Percentiles rank a stretch among this genome's conserved stretches.
These are phyloP conservation scores for Thermophis baileyi DNA, from an alignment of 2,113 vertebrate species.

Conservation along the genomic window DNA sequence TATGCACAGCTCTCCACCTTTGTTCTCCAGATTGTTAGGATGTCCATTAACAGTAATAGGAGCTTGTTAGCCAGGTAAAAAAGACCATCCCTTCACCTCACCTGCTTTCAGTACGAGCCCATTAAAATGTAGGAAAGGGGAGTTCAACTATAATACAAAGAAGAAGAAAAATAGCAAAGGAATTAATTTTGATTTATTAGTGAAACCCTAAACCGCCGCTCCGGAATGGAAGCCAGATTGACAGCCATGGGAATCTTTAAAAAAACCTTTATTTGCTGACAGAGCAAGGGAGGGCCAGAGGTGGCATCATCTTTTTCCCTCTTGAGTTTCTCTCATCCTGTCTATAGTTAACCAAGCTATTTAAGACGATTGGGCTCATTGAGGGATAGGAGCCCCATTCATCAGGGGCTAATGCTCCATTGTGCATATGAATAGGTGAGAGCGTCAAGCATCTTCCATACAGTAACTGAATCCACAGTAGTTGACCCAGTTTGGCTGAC, in stretches of 20 bases:
- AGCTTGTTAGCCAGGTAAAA: constrained; percentile 62
- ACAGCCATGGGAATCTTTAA: constrained; percentile 49
- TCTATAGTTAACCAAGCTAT: constrained; percentile 49
- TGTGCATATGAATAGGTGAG: constrained; percentile 6
- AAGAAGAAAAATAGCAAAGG: constrained; percentile 32
- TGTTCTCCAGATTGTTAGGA: constrained; percentile 59
- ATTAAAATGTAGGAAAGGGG: constrained; percentile 62
- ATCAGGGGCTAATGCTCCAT: constrained; percentile 44
- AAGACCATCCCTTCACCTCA: constrained; percentile 55
- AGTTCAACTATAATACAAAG: constrained; percentile 53
- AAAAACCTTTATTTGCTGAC: constrained; percentile 47
- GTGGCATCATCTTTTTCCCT: constrained; percentile 32
- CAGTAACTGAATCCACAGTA: not conserved
- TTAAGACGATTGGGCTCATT: constrained; percentile 52
- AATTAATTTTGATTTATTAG: constrained; percentile 66
- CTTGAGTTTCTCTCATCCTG: constrained; percentile 44
- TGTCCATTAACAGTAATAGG: constrained; percentile 61
- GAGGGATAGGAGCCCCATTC: constrained; percentile 21
- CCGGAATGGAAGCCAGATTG: constrained; percentile 27
- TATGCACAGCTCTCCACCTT: constrained; percentile 47
- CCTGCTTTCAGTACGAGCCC: constrained; percentile 52
- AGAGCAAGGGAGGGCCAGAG: constrained; percentile 15
- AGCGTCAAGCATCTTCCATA: not conserved
- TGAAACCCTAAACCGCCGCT: constrained; percentile 42
- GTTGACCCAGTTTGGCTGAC: not conserved